Evolutionary conservation across 1,140 invertebrate species (phyloP).

Genomic region (Gonioctena quinquepunctata): DNA sequence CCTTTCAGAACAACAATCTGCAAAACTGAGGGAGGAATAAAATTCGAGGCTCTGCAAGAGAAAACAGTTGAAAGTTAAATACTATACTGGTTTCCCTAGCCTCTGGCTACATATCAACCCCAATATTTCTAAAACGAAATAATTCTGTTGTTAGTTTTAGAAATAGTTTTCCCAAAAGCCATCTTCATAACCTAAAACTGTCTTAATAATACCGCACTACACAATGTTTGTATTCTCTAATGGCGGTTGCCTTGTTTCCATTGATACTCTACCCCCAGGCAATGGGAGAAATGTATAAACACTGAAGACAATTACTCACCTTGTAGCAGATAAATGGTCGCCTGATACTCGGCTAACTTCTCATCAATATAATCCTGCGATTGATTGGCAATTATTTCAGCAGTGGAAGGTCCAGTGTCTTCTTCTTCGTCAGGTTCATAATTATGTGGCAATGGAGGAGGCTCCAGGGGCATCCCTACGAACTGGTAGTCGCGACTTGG

Average conservation of each 20-base stretch:
- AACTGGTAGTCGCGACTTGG: conserved; percentile 62
- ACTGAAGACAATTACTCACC: conserved; percentile 60
- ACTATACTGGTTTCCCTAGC: no score
- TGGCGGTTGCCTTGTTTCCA: not conserved
- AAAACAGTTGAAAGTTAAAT: no score
- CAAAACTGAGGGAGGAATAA: no score
- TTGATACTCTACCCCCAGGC: not conserved
- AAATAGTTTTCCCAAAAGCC: no score
- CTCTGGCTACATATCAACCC: no score
- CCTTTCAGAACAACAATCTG: no score
- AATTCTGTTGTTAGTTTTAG: no score
- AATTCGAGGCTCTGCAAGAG: no score
- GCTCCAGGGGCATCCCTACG: conserved; percentile 70
- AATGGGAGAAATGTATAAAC: not conserved
- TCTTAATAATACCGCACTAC: no score
- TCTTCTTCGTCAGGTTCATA: conserved; percentile 63
- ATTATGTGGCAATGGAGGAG: conserved; percentile 60
- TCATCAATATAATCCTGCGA: conserved; percentile 94
- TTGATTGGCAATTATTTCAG: conserved; percentile 89
- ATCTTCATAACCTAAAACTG: no score
- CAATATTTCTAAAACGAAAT: no score
- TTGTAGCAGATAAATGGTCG: conserved; percentile 87
- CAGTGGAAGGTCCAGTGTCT: conserved; percentile 77
- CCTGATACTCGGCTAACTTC: conserved; percentile 89
- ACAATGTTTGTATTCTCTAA: no score